A percentile compares a stretch with the other conserved stretches of the same genome.
Evolutionary conservation across 2,113 vertebrate genomes (phyloP).

Genomic region (Fulmarus glacialis): DNA sequence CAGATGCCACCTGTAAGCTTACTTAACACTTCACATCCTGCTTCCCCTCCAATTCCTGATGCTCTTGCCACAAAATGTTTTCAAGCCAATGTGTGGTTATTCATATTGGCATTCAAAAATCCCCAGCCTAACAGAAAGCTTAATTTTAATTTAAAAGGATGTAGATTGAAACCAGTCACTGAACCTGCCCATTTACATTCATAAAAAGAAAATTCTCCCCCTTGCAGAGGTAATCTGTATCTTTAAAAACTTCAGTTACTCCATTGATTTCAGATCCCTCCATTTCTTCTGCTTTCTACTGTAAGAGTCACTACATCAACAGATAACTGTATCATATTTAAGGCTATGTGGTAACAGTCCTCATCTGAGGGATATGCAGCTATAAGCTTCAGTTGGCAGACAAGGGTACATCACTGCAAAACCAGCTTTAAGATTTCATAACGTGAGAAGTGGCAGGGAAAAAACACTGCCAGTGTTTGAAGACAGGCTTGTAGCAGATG

Average conservation of each 20-base stretch:
- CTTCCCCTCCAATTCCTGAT: neutral
- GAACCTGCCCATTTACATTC: neutral
- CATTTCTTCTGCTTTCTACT: neutral
- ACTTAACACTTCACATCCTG: neutral
- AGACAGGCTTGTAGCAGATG: neutral
- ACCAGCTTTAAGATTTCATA: neutral
- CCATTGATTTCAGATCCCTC: neutral
- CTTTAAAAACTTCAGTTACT: neutral
- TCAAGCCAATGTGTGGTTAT: neutral
- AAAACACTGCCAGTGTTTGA: neutral
- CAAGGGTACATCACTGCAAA: neutral
- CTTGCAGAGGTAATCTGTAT: neutral
- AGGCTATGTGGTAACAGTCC: slow-evolving; percentile 37
- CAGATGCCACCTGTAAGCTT: neutral
- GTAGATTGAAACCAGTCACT: neutral
- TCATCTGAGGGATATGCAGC: neutral
- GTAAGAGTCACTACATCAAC: neutral
- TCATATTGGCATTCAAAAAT: neutral
- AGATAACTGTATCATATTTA: neutral
- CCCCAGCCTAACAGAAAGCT: neutral
- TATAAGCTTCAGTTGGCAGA: neutral
- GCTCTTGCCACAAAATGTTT: neutral
- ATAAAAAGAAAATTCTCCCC: neutral
- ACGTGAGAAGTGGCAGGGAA: neutral
- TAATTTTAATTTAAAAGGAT: neutral